phyloP scores from a whole-genome alignment of 2,797 vertebrate genomes.

The Acanthiza pusilla region DNA sequence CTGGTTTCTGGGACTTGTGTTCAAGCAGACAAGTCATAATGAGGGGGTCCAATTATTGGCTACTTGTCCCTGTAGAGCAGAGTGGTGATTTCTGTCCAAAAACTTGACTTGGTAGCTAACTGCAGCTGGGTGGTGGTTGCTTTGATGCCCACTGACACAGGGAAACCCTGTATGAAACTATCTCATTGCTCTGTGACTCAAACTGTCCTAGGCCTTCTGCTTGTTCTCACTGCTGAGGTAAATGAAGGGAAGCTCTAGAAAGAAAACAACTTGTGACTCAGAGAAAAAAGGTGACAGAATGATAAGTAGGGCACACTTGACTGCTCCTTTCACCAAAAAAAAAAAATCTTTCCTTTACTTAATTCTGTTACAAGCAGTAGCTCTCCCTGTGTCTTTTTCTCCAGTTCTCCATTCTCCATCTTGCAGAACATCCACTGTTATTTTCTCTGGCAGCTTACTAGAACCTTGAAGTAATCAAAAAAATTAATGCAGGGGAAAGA shows the following conservation, averaged over 20 bases:
- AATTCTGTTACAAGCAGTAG: not conserved
- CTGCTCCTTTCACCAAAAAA: not conserved
- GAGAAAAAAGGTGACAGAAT: not conserved
- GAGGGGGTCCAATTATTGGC: not conserved
- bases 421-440: not conserved
- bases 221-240: not conserved
- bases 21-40: not conserved
- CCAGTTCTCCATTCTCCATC: not conserved
- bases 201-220: not conserved
- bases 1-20: not conserved
- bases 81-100: not conserved
- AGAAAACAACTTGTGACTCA: not conserved
- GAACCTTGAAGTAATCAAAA: not conserved
- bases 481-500: not conserved
- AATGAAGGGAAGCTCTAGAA: not conserved
- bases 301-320: not conserved
- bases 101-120: not conserved
- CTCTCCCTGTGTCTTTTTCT: not conserved
- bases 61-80: not conserved
- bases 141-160: not conserved
- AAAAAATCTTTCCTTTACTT: not conserved
- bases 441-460: conserved; percentile 38
- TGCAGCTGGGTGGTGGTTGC: not conserved
- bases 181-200: not conserved
- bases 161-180: not conserved